phyloP scores from a whole-genome alignment of 2,113 vertebrate species.

The Catharus fuscescens region DNA sequence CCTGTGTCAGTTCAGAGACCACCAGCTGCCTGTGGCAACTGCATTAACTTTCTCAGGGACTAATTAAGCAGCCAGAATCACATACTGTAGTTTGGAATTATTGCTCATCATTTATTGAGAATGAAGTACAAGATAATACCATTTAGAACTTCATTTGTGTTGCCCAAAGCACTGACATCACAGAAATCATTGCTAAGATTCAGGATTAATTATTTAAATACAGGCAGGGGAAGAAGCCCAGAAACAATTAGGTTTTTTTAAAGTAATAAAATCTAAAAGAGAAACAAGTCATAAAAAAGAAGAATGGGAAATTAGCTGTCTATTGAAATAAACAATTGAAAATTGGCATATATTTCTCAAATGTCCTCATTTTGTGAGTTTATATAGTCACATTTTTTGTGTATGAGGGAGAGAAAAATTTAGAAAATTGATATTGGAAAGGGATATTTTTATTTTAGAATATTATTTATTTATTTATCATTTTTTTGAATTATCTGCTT shows the following conservation, averaged over 20 bases:
- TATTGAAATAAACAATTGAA: not conserved
- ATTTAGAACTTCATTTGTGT: not conserved
- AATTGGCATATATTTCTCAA: not conserved
- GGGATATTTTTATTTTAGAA: not conserved
- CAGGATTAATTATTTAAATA: not conserved
- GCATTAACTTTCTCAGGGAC: not conserved
- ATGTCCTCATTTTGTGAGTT: not conserved
- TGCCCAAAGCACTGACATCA: not conserved
- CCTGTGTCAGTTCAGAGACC: not conserved
- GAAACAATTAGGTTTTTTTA: not conserved
- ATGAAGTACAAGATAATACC: not conserved
- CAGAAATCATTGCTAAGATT: not conserved
- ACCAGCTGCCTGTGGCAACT: not conserved
- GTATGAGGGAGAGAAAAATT: not conserved
- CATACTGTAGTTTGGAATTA: not conserved
- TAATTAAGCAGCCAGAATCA: not conserved
- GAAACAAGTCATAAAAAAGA: not conserved
- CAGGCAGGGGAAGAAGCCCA: not conserved
- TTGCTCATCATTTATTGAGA: not conserved
- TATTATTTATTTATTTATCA: too few relatives aligned
- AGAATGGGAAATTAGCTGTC: not conserved
- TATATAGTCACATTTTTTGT: not conserved
- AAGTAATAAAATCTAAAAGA: not conserved
- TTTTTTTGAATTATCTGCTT: accelerated
- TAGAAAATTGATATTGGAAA: not conserved